phyloP scores from a whole-genome alignment of 1,140 invertebrate species.

The Temnothorax longispinosus region DNA sequence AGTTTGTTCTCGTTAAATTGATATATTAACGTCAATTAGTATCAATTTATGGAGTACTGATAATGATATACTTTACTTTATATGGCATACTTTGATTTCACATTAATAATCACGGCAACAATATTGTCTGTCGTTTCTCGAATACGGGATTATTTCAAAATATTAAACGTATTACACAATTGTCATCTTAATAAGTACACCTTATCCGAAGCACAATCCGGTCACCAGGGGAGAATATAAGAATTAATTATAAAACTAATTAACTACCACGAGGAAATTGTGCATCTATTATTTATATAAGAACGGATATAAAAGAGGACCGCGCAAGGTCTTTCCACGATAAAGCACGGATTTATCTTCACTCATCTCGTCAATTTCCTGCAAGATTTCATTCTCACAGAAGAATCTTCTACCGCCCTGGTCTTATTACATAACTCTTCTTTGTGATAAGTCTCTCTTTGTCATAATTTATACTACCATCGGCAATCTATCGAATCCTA shows the following conservation, averaged over 20 bases:
- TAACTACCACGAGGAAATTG: not conserved
- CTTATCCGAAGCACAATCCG: not conserved
- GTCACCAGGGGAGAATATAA: not conserved
- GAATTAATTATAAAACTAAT: conserved; percentile 30
- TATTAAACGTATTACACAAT: not conserved
- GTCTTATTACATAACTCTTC: not conserved
- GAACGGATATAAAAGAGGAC: not conserved
- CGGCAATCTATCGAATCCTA: not conserved
- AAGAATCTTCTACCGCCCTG: not conserved
- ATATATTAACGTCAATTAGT: conserved; percentile 35
- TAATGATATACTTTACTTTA: not conserved
- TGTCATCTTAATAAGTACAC: not conserved
- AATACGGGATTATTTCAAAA: not conserved
- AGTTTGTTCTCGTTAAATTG: not conserved
- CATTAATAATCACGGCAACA: not conserved
- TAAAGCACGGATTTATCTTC: not conserved
- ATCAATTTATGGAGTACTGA: not conserved
- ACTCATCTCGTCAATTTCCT: not conserved
- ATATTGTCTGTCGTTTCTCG: not conserved
- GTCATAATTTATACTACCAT: conserved; percentile 23
- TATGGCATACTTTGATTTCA: not conserved
- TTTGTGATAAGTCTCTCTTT: not conserved
- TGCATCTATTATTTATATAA: not conserved
- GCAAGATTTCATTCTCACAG: not conserved
- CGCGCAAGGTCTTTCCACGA: too few relatives aligned